A percentile compares a stretch with the other conserved stretches of the same genome.
Conservation (phyloP, 2,797 vertebrate genomes). For the Orientallactaga sibirica region DNA sequence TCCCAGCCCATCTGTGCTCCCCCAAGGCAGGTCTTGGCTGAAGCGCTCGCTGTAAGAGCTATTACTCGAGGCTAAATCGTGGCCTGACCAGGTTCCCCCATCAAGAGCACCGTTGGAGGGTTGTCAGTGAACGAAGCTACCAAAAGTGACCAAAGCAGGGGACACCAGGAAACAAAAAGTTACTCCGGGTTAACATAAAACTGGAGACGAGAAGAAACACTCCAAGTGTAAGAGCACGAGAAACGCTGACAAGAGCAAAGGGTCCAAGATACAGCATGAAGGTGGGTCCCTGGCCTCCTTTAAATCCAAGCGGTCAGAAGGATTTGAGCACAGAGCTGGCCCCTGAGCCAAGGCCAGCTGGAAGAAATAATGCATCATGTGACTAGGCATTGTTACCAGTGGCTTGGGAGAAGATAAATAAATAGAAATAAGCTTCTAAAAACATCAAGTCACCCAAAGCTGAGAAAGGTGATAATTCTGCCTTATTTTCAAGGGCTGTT, state of each 20-base stretch:
- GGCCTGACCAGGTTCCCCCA: not conserved
- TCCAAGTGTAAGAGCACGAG: not conserved
- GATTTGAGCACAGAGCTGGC: not conserved
- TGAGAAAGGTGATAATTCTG: constrained; percentile 35
- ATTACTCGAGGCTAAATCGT: not conserved
- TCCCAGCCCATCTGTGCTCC: not conserved
- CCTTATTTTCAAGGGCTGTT: constrained; percentile 53
- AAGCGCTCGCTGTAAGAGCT: not conserved
- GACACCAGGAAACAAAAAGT: not conserved
- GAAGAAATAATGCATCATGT: not conserved
- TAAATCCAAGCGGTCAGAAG: constrained; percentile 43
- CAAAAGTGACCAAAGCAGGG: not conserved
- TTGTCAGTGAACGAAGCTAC: not conserved
- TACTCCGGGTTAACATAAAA: not conserved
- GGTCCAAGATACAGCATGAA: not conserved
- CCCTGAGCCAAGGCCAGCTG: not conserved
- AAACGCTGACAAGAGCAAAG: not conserved
- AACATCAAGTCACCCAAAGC: constrained; percentile 14
- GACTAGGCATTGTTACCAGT: constrained; percentile 2
- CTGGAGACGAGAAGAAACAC: constrained; percentile 10
- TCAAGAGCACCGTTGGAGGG: not conserved
- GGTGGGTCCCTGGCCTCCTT: not conserved
- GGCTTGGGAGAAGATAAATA: not conserved
- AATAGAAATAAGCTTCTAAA: constrained; percentile 56
- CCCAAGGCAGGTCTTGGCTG: not conserved